phyloP scores from a whole-genome alignment of 2,113 vertebrate species.

The Myotis lucifugus region DNA sequence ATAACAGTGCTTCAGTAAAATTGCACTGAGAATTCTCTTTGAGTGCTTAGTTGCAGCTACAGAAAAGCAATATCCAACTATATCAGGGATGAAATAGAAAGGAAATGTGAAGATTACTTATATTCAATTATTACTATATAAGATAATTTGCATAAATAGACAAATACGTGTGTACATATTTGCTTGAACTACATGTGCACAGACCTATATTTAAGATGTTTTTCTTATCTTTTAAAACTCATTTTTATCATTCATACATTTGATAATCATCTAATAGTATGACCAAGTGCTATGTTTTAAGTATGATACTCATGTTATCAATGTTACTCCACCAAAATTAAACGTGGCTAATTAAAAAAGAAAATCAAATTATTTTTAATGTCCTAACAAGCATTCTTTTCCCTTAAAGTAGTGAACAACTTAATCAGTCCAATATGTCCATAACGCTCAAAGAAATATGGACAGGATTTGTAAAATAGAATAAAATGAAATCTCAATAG shows the following conservation, averaged over 20 bases:
- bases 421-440: slow-evolving; percentile 75
- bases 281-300: slow-evolving; percentile 77
- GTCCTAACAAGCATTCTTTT: slow-evolving; percentile 65
- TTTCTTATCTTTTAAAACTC: slow-evolving; percentile 73
- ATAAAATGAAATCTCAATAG: slow-evolving; percentile 68
- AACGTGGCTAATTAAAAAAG: slow-evolving; percentile 76
- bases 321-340: slow-evolving; percentile 75
- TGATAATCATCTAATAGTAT: slow-evolving; percentile 67
- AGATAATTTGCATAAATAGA: not conserved
- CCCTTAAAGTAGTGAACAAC: slow-evolving; percentile 59
- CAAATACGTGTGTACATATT: not conserved
- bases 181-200: not conserved
- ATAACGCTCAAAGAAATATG: slow-evolving; percentile 68
- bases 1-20: slow-evolving; percentile 17
- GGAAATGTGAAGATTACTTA: not conserved
- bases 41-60: not conserved
- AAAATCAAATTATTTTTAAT: slow-evolving; percentile 77
- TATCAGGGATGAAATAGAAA: not conserved
- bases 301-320: slow-evolving; percentile 62
- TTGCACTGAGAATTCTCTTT: slow-evolving; percentile 20
- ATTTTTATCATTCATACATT: slow-evolving; percentile 79
- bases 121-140: not conserved
- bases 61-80: not conserved
- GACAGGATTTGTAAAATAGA: slow-evolving; percentile 63
- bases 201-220: not conserved